Percentiles rank a stretch among this genome's conserved stretches.
These are phyloP conservation scores for Doryteuthis pealeii DNA, from an alignment of 1,140 invertebrate species.

Conservation along the genomic window DNA sequence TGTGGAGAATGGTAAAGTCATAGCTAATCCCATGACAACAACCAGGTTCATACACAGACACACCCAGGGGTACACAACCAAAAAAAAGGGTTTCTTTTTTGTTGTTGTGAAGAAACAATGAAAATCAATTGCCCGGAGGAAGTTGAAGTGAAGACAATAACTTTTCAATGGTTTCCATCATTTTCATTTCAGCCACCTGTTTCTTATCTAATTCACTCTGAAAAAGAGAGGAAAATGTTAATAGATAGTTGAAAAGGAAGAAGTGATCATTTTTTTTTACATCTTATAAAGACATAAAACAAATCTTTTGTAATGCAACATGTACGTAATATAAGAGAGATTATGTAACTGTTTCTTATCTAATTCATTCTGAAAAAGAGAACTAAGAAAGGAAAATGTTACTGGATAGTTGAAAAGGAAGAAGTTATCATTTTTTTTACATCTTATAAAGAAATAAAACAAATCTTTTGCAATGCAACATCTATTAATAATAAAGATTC, in stretches of 20 bases:
- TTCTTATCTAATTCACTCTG: constrained; percentile 4
- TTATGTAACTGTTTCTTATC: neutral
- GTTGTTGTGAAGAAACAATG: too few species aligned
- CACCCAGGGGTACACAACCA: too few species aligned
- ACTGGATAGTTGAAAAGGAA: neutral
- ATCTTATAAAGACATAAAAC: neutral
- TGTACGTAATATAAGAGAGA: neutral
- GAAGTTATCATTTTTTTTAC: too few species aligned
- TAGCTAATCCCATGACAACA: too few species aligned
- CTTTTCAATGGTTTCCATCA: constrained; percentile 7
- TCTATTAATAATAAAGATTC: too few species aligned
- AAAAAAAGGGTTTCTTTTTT: too few species aligned
- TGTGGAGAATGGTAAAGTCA: too few species aligned
- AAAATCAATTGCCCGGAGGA: neutral
- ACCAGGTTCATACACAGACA: too few species aligned
- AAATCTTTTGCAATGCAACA: too few species aligned
- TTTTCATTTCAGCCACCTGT: neutral
- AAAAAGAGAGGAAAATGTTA: neutral
- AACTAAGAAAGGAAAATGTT: neutral
- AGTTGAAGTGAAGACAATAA: neutral
- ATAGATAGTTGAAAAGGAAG: neutral
- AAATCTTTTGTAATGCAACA: neutral
- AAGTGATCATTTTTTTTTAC: neutral
- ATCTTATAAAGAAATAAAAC: too few species aligned
- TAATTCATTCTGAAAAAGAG: neutral